A percentile compares a stretch with the other conserved stretches of the same genome.
Conservation (phyloP, 2,888 invertebrate species). For the Plagiodera versicolora region DNA sequence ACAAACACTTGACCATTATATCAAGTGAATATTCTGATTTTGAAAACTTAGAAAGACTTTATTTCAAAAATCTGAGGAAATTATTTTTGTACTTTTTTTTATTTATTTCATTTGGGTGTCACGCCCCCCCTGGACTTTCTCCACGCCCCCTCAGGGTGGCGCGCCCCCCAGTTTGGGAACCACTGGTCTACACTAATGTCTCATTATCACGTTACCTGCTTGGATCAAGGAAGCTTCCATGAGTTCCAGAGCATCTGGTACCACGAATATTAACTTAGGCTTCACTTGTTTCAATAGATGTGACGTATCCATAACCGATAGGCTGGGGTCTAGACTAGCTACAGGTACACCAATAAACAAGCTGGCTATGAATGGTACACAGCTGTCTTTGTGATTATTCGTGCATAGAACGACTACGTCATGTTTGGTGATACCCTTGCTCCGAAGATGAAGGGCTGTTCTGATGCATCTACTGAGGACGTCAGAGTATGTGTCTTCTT, state of each 20-base stretch:
- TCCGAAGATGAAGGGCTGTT: slow-evolving; percentile 54
- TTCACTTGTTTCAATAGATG: slow-evolving; percentile 40
- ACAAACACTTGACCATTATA: no score
- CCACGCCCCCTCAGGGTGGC: no score
- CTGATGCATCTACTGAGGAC: slow-evolving; percentile 52
- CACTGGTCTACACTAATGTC: no score
- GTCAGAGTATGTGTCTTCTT: slow-evolving; percentile 54
- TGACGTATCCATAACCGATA: slow-evolving; percentile 38
- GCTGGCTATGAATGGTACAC: slow-evolving; percentile 57
- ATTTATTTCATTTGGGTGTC: no score
- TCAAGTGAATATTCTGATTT: no score
- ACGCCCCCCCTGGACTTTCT: no score
- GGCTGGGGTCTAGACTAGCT: slow-evolving; percentile 42
- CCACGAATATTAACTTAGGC: slow-evolving; percentile 45
- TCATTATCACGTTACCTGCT: slow-evolving; percentile 24
- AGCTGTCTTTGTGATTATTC: slow-evolving; percentile 54
- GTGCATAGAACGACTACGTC: slow-evolving; percentile 58
- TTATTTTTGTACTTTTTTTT: no score
- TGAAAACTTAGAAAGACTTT: no score
- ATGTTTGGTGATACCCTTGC: slow-evolving; percentile 49
- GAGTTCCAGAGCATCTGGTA: slow-evolving; percentile 35
- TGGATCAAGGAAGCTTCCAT: slow-evolving; percentile 39
- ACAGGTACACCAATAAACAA: slow-evolving; percentile 53
- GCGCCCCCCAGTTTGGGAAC: no score
- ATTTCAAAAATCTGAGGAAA: no score